Evolutionary conservation across 2,113 vertebrate genomes (phyloP).

Genomic region (Pseudolaguvia tuberculata): DNA sequence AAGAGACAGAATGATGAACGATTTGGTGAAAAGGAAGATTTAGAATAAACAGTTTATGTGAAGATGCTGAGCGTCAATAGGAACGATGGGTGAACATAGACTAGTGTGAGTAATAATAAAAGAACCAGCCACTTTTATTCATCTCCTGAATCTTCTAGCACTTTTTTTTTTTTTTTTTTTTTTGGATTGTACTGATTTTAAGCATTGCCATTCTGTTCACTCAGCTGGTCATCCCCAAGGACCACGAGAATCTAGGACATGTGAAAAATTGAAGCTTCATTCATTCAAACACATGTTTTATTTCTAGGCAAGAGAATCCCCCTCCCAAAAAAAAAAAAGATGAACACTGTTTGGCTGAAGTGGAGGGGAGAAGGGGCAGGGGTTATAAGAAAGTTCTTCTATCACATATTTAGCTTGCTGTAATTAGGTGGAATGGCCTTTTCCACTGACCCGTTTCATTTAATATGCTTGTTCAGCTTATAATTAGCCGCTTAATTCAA

Average conservation of each 20-base stretch:
- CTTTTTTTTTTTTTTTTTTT: too few species aligned
- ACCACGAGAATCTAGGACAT: conserved; percentile 63
- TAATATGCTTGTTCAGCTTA: conserved; percentile 46
- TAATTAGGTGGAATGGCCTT: conserved; percentile 46
- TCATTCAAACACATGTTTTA: conserved; percentile 70
- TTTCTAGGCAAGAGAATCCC: conserved; percentile 47
- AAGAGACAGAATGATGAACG: conserved; percentile 34
- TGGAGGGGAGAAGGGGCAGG: too few species aligned
- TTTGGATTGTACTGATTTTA: conserved; percentile 35
- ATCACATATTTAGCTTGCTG: conserved; percentile 39
- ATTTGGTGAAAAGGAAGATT: conserved; percentile 11
- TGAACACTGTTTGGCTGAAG: conserved; percentile 23
- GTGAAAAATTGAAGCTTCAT: conserved; percentile 70
- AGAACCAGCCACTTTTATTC: conserved; percentile 20
- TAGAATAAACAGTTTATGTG: conserved; percentile 20
- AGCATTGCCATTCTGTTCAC: conserved; percentile 31
- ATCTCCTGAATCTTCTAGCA: conserved; percentile 27
- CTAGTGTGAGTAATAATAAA: conserved; percentile 11
- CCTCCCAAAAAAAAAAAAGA: conserved; percentile 28
- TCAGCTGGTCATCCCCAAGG: conserved; percentile 40
- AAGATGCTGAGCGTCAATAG: conserved; percentile 13
- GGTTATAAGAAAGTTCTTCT: neutral
- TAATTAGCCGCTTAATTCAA: conserved; percentile 49
- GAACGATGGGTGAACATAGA: conserved; percentile 10
- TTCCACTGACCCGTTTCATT: conserved; percentile 46